Evolutionary conservation across 2,113 vertebrate species (phyloP), one percentile per base, ranked within the genome.

Genomic region (Sinosuthora webbiana): DNA sequence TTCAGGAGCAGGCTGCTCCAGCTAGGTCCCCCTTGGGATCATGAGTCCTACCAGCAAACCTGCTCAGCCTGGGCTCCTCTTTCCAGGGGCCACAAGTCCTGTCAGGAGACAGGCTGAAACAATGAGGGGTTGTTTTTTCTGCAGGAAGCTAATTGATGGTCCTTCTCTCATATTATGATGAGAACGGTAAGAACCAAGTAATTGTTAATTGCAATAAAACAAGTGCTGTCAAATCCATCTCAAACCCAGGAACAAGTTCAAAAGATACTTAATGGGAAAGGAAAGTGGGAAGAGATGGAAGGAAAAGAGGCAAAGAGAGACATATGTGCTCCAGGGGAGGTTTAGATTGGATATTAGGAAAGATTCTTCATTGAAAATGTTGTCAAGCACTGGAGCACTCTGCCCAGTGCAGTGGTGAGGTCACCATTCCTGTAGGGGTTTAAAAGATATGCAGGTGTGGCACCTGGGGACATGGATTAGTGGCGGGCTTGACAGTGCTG

Each of bases 1-100:
- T 44, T 22, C 39, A 47, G 50, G 59, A 65, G 3, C 20, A 35
- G 30, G 24, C 42, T 73, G 60, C 15, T 59, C 6, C 44, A 28
- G 22, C 13, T 10, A 39, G 19, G 4, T 11, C 3, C 15, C 27
- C 19, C 18, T 1, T 2, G 33, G 15, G 11, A 37, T 52, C 17
- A 27, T 0, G 0, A 44, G 7, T 33, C 27, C 31, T 59, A 6
- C 15, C 63, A 27, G 17, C 9, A 68, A 77, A 60, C 14, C 37
- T 68, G 31, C 33, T 37, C 39, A 37, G 63, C 27, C 13, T 37
- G 42, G 15, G 7, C 3, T 77, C 15, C 27, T 70, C 42, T 57
- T 31, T 70, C 7, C 64, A 21, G 49, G 31, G 31, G 19, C 15
- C 31, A 14, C 15, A 50, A 11, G 8, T 28, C 27, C 56, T 69